These are phyloP conservation scores for Dissostichus mawsoni DNA, from an alignment of 2,113 vertebrate species.

Conservation along the genomic window DNA sequence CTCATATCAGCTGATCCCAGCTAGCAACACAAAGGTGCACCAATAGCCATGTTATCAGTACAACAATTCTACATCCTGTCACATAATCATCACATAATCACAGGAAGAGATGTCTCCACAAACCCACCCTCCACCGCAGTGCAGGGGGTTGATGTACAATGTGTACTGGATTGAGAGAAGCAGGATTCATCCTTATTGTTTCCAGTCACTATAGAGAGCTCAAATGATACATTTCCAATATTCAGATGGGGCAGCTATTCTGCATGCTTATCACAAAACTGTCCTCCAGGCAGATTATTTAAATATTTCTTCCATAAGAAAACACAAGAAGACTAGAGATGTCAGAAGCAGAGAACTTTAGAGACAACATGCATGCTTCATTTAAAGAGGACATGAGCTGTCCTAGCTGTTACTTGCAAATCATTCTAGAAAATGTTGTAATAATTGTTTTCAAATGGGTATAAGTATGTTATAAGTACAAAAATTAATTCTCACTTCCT, in stretches of 20 bases:
- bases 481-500: no score
- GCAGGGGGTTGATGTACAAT: background rate
- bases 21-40: conserved; percentile 11
- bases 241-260: background rate
- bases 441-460: no score
- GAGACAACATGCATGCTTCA: background rate
- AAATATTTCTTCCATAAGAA: background rate
- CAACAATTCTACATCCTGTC: conserved; percentile 48
- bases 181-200: background rate
- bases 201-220: background rate
- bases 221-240: background rate
- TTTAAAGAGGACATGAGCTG: background rate
- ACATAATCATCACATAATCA: conserved; percentile 22
- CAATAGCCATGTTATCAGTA: background rate
- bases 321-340: background rate
- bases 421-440: no score
- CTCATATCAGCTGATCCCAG: background rate
- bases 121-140: background rate
- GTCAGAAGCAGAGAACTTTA: background rate
- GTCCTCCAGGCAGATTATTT: background rate
- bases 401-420: no score
- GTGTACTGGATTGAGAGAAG: background rate
- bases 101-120: conserved; percentile 33
- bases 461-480: no score
- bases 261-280: background rate